Percentiles rank a stretch among this genome's conserved stretches.
Conservation (phyloP, 2,113 vertebrate species). For the Takifugu bimaculatus region DNA sequence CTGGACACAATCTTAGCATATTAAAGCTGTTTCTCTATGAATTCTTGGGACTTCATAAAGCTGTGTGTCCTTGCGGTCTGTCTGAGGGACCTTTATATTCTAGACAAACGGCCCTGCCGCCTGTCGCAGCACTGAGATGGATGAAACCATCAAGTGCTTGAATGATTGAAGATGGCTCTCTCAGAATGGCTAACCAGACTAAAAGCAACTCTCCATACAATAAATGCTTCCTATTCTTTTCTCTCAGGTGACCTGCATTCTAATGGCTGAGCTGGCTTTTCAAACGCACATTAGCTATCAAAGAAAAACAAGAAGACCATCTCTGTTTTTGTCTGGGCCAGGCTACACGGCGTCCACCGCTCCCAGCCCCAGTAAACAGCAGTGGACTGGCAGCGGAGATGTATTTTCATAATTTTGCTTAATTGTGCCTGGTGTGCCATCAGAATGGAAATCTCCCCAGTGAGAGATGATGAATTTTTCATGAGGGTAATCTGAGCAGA, state of each 20-base stretch:
- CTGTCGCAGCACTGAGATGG: slow-evolving; percentile 40
- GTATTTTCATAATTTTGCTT: slow-evolving; percentile 73
- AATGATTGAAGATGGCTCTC: slow-evolving; percentile 39
- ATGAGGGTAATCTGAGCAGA: slow-evolving; percentile 65
- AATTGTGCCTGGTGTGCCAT: slow-evolving; percentile 70
- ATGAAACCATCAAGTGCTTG: slow-evolving; percentile 40
- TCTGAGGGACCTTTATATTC: slow-evolving; percentile 54
- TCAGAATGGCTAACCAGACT: slow-evolving; percentile 14
- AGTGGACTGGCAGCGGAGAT: slow-evolving; percentile 52
- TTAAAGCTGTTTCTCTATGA: slow-evolving; percentile 63
- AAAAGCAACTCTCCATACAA: slow-evolving; percentile 28
- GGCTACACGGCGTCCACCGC: slow-evolving; percentile 36
- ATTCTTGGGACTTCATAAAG: slow-evolving; percentile 50
- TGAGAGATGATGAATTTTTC: slow-evolving; percentile 68
- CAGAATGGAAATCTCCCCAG: slow-evolving; percentile 67
- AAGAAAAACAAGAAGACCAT: slow-evolving; percentile 36
- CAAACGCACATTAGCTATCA: slow-evolving; percentile 19
- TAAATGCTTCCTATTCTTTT: slow-evolving; percentile 22
- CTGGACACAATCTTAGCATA: slow-evolving; percentile 59
- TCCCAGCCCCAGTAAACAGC: slow-evolving; percentile 31
- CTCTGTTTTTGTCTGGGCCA: slow-evolving; percentile 26
- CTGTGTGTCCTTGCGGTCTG: slow-evolving; percentile 56
- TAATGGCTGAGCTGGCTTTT: slow-evolving; percentile 28
- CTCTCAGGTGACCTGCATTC: slow-evolving; percentile 30
- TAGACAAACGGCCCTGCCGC: slow-evolving; percentile 47